These are phyloP conservation scores for Asarcornis scutulata DNA, from an alignment of 2,113 vertebrate genomes.

Conservation along the genomic window DNA sequence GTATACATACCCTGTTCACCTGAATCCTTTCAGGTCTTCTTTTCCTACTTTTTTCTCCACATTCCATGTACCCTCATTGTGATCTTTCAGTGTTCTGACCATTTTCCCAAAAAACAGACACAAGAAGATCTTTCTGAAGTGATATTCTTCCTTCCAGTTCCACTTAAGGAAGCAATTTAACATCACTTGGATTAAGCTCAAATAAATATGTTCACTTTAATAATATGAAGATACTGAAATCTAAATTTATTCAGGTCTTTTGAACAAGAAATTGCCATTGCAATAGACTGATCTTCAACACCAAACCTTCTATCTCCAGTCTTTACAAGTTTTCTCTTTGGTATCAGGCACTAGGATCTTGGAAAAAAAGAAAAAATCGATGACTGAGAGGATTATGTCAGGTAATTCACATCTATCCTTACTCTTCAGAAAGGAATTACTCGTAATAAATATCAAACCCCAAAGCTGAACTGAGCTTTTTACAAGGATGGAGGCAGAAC, in stretches of 20 bases:
- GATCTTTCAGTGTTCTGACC: background rate
- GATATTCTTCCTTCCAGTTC: background rate
- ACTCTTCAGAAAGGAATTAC: background rate
- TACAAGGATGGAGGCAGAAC: accelerated
- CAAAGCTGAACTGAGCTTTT: background rate
- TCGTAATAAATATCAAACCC: background rate
- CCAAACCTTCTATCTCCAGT: background rate
- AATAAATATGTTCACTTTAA: background rate
- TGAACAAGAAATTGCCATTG: background rate
- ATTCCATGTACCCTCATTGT: background rate
- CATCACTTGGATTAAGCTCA: background rate
- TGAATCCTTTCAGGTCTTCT: background rate
- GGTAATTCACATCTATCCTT: background rate
- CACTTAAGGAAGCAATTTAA: background rate
- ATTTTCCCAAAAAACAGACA: background rate
- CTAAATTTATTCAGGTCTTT: background rate
- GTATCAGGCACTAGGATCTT: background rate
- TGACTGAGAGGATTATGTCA: background rate
- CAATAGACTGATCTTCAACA: background rate
- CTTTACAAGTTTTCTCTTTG: background rate
- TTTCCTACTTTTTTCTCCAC: background rate
- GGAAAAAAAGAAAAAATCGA: background rate
- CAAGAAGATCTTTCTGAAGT: background rate
- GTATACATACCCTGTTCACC: background rate
- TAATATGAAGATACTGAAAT: background rate